Evolutionary conservation across 2,888 invertebrate genomes (phyloP), one percentile per base, ranked within the genome.

Genomic region (Lithophane socia): DNA sequence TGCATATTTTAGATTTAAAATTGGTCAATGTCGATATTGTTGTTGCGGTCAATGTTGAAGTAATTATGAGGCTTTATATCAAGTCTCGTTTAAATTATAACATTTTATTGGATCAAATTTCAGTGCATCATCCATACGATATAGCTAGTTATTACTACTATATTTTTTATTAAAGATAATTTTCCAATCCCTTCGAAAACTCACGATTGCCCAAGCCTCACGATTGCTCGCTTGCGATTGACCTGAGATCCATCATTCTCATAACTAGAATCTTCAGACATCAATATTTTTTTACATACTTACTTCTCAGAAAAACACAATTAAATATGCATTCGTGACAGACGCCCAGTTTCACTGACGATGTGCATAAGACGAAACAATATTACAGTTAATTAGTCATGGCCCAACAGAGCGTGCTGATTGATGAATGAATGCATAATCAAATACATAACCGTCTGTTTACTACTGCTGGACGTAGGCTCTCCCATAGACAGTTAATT

Each of bases 401-500:
- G 69, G 70, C 24, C 66, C 52, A 70, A 7, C 61, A 49, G 80
- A 84, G 75, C 82, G 75, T 71, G 75, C 13, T 79, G 84, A 81
- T 81, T 84, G 75, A 80, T 80, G 81, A 82, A 82, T 80, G 82
- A 80, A 84, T 84, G 47, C 85, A 82, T 82, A 82, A 79, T 80
- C 56, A 67, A 69, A 74, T 52, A 73, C 64, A 84, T 84, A 82
- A 84, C 82, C 42, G 81, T 64, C 42, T 42, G 58, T 47, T 58
- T 67, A 83, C 60, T 68, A 66, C 82, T 47, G 49, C 18, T 58
- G 42, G 12, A 63, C 13, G 56, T 56, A 44, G 73, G 8, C 44
- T 49, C n/a, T 49, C 37, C 42, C 65, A 66, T 64, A 13, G 54
- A 74, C 65, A 52, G 73, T 49, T 80, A 65, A 71, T 63, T 24